These are phyloP conservation scores for Lapara coniferarum DNA, from an alignment of 2,888 invertebrate species.

Conservation along the genomic window DNA sequence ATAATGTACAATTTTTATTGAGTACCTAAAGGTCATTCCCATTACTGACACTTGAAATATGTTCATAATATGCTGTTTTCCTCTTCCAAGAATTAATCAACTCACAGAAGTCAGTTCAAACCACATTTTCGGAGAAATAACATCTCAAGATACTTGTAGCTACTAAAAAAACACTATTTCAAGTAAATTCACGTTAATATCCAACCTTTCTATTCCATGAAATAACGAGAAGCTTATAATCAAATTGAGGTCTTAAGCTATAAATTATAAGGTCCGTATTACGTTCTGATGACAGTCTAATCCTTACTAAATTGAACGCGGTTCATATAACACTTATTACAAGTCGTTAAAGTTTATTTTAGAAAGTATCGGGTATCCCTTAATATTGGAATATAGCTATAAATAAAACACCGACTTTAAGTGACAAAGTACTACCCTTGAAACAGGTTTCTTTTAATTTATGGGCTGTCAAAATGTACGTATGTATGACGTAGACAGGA, in stretches of 20 bases:
- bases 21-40: no score
- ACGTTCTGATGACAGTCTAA: slow-evolving; percentile 9
- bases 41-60: no score
- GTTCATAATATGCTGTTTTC: no score
- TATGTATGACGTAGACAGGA: slow-evolving; percentile 28
- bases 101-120: not conserved
- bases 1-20: no score
- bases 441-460: slow-evolving; percentile 79
- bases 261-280: slow-evolving; percentile 31
- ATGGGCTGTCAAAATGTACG: slow-evolving; percentile 59
- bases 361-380: not conserved
- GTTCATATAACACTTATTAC: slow-evolving; percentile 11
- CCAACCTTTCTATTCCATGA: slow-evolving; percentile 12
- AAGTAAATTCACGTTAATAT: slow-evolving; percentile 30
- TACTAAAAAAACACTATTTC: slow-evolving; percentile 27
- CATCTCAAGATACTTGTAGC: slow-evolving; percentile 1
- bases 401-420: slow-evolving; percentile 47
- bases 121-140: slow-evolving; percentile 9
- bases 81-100: not conserved
- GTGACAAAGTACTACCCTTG: slow-evolving; percentile 68
- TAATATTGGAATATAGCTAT: slow-evolving; percentile 30
- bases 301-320: slow-evolving; percentile 1
- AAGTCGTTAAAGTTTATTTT: slow-evolving; percentile 29
- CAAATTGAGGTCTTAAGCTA: slow-evolving; percentile 28
- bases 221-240: slow-evolving; percentile 24